Conservation (phyloP, 2,888 invertebrate species). For the Pterobdella sp. region DNA sequence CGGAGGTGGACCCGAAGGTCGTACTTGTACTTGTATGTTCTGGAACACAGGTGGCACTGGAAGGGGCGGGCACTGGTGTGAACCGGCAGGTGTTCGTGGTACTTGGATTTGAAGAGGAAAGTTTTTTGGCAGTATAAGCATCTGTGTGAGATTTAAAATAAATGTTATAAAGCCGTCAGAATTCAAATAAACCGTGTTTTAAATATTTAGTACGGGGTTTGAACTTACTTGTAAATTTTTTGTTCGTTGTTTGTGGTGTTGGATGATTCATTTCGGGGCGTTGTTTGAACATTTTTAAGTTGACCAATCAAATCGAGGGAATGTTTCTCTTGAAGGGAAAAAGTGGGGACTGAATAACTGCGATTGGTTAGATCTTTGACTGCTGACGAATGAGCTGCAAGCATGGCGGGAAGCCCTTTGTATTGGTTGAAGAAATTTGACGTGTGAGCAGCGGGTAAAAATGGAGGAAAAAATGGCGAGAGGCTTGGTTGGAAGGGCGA, state of each 20-base stretch:
- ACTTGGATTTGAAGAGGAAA: constrained; percentile 40
- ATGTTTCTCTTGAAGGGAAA: constrained; percentile 15
- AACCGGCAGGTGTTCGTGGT: constrained; percentile 41
- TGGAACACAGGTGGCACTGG: constrained; percentile 39
- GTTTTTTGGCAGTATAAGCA: constrained; percentile 39
- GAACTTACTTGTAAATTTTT: constrained; percentile 35
- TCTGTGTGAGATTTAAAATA: background rate
- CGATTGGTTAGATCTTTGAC: constrained; percentile 27
- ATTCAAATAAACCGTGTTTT: too few species aligned
- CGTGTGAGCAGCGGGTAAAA: constrained; percentile 23
- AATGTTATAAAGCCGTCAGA: too few species aligned
- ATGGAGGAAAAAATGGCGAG: background rate
- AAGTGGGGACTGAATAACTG: constrained; percentile 25
- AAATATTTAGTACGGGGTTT: too few species aligned
- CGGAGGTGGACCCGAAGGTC: constrained; percentile 40
- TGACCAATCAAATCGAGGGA: constrained; percentile 21
- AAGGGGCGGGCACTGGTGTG: constrained; percentile 40
- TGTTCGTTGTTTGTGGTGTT: constrained; percentile 31
- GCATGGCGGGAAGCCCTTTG: constrained; percentile 17
- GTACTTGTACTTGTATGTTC: constrained; percentile 42
- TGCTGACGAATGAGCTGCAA: constrained; percentile 8
- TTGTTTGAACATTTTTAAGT: background rate
- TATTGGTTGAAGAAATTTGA: constrained; percentile 17
- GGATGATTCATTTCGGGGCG: constrained; percentile 6
- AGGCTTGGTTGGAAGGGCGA: background rate